phyloP scores from a whole-genome alignment of 2,113 vertebrate genomes.

The Brevimyrus niger region DNA sequence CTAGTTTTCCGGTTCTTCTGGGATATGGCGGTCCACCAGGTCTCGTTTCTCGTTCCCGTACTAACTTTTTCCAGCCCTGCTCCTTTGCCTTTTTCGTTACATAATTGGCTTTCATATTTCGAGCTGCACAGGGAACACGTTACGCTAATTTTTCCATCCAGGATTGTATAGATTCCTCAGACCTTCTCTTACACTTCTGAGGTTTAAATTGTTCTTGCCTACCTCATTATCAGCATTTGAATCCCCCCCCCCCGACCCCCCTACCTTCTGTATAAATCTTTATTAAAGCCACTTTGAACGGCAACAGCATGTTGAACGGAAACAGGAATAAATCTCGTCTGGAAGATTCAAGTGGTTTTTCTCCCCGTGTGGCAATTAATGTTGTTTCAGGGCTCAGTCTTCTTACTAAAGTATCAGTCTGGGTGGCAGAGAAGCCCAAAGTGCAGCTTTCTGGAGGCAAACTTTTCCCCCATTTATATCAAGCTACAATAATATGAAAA shows the following conservation, averaged over 20 bases:
- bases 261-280: conserved; percentile 69
- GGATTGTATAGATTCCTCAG: conserved; percentile 69
- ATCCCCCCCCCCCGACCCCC: conserved; percentile 53
- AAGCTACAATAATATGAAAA: neutral
- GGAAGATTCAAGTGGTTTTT: conserved; percentile 56
- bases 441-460: neutral
- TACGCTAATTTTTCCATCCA: conserved; percentile 77
- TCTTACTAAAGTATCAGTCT: conserved; percentile 54
- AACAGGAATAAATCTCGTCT: conserved; percentile 62
- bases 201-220: conserved; percentile 73
- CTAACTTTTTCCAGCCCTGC: conserved; percentile 42
- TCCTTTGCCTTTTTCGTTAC: conserved; percentile 51
- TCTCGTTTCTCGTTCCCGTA: conserved; percentile 36
- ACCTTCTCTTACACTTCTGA: conserved; percentile 56
- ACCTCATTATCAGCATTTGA: conserved; percentile 76
- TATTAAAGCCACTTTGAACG: conserved; percentile 72
- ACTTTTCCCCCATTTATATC: no score
- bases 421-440: conserved; percentile 50
- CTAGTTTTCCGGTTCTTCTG: conserved; percentile 32
- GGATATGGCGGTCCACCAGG: conserved; percentile 49
- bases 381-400: conserved; percentile 57
- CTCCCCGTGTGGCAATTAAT: conserved; percentile 63
- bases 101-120: conserved; percentile 74
- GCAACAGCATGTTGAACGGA: conserved; percentile 58
- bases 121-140: conserved; percentile 58